Base-by-base conservation (phyloP, 23 tunicate genomes). In the Ciona savignyi region DNA sequence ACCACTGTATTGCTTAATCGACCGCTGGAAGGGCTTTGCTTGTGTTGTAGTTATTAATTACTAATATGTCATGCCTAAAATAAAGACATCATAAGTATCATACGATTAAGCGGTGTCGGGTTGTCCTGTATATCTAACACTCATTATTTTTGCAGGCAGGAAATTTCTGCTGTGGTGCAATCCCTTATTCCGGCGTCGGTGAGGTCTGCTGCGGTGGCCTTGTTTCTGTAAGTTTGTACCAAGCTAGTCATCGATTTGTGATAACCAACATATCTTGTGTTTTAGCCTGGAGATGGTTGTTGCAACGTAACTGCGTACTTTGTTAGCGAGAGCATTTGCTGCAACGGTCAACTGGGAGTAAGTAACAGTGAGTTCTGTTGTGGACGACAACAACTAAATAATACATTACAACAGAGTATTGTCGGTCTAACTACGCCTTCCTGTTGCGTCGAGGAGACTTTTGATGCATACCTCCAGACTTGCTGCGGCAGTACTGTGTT, bases 361-460 rank as follows among this genome's bases (percentile, higher is more conserved):
- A n/a, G n/a, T n/a, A n/a, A n/a, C n/a, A n/a, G n/a, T n/a, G n/a
- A n/a, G n/a, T n/a, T n/a, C n/a, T n/a, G n/a, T n/a, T n/a, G n/a
- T n/a, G n/a, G n/a, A n/a, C n/a, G n/a, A n/a, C n/a, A n/a, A n/a
- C n/a, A n/a, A n/a, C n/a, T n/a, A n/a, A n/a, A n/a, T n/a, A n/a
- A n/a, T n/a, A n/a, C n/a, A n/a, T n/a, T n/a, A n/a, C n/a, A n/a
- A n/a, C n/a, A n/a, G n/a, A n/a, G n/a, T n/a, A n/a, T n/a, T n/a
- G n/a, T n/a, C n/a, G n/a, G n/a, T n/a, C n/a, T n/a, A n/a, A n/a
- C n/a, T n/a, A n/a, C n/a, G 79, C 81, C 81, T 15, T 72, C 81
- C 4, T 77, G 81, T 35, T 77, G 81, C 74, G 72, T 51, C n/a
- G 66, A 70, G 61, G n/a, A 77, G 9, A 65, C 62, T 32, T 77